phyloP scores from a whole-genome alignment of 2,113 vertebrate species.

The Rhinoptilus africanus region DNA sequence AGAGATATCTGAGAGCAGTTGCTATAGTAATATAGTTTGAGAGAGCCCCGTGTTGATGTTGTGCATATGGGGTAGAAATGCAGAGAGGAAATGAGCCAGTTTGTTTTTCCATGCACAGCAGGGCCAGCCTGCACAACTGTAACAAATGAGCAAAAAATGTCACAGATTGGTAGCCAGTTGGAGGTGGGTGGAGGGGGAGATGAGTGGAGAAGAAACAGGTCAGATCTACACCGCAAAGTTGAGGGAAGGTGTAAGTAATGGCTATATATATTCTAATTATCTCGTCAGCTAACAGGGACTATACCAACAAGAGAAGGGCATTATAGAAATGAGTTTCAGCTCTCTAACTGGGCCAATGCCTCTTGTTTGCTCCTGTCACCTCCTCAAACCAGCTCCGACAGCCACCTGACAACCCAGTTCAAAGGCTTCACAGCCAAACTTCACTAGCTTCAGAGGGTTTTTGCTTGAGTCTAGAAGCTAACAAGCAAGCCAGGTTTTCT shows the following conservation, averaged over 20 bases:
- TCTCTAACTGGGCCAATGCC: not conserved
- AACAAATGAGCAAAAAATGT: conserved; percentile 63
- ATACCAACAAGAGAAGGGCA: not conserved
- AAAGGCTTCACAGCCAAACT: not conserved
- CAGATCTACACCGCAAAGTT: not conserved
- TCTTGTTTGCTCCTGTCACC: not conserved
- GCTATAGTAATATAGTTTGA: conserved; percentile 31
- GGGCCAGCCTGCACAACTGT: conserved; percentile 13
- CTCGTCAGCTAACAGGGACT: not conserved
- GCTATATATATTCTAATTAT: conserved; percentile 11
- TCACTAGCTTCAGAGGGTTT: not conserved
- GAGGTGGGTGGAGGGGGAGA: conserved; percentile 45
- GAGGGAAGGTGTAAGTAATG: not conserved
- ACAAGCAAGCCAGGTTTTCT: not conserved
- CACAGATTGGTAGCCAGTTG: conserved; percentile 63
- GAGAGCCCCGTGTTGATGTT: not conserved
- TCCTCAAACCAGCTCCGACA: not conserved
- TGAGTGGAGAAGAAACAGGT: conserved; percentile 35
- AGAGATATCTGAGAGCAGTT: conserved; percentile 13
- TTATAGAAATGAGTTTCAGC: not conserved
- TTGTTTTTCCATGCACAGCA: conserved; percentile 21
- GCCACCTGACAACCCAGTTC: not conserved
- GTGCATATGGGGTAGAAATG: not conserved
- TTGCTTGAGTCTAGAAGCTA: not conserved
- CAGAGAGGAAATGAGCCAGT: conserved; percentile 36